Percentiles rank a stretch among this genome's conserved stretches.
Conservation (phyloP, 2,888 invertebrate genomes). For the Linnaemya vulpina region DNA sequence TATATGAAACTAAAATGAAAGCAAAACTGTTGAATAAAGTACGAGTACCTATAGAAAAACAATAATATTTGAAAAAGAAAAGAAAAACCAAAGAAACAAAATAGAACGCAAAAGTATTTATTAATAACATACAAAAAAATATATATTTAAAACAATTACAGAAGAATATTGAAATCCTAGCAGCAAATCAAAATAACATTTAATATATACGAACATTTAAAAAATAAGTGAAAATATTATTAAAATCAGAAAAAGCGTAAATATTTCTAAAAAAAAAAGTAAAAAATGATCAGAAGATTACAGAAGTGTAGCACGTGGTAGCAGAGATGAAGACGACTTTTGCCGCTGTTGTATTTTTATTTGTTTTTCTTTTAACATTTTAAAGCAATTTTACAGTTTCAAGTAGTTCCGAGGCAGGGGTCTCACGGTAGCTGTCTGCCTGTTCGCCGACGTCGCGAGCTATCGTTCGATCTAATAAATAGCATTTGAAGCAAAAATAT, state of each 20-base stretch:
- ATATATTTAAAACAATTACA: slow-evolving; percentile 15
- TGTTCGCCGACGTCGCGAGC: too few species aligned
- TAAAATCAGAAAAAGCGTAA: slow-evolving; percentile 65
- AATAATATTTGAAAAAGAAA: slow-evolving; percentile 66
- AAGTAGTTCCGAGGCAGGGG: background rate
- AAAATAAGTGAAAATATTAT: slow-evolving; percentile 64
- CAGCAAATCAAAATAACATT: slow-evolving; percentile 48
- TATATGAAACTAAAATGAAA: slow-evolving; percentile 32
- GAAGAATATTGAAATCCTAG: slow-evolving; percentile 40
- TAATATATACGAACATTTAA: slow-evolving; percentile 20
- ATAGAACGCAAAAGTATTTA: slow-evolving; percentile 31
- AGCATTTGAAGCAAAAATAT: too few species aligned
- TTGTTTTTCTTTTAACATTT: background rate
- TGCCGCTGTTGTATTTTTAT: background rate
- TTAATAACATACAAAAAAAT: slow-evolving; percentile 41
- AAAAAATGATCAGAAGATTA: background rate
- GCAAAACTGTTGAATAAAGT: slow-evolving; percentile 66
- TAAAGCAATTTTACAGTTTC: background rate
- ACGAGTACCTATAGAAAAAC: slow-evolving; percentile 70
- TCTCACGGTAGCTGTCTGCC: too few species aligned
- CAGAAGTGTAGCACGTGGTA: background rate
- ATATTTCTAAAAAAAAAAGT: slow-evolving; percentile 66
- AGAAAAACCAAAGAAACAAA: slow-evolving; percentile 42
- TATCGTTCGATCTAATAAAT: too few species aligned
- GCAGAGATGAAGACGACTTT: background rate